phyloP scores from a whole-genome alignment of 1,140 invertebrate species.

The Euwallacea fornicatus region DNA sequence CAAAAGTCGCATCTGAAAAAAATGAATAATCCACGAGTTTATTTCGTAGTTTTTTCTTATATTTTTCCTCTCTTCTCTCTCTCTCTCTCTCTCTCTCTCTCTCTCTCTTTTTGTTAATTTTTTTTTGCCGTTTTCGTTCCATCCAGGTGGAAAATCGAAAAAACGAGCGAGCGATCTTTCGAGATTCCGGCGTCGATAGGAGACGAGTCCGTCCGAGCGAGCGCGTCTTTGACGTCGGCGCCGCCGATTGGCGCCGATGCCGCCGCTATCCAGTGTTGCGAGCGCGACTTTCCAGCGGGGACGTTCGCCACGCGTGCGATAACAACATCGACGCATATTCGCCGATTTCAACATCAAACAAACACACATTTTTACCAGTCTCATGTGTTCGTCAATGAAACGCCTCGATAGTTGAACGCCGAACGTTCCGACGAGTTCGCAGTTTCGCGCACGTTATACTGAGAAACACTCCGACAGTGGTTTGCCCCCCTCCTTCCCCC shows the following conservation, averaged over 20 bases:
- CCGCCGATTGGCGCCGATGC: slow-evolving; percentile 30
- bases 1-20: too few species aligned
- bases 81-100: neutral
- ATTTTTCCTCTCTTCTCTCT: too few species aligned
- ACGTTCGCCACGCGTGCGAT: slow-evolving; percentile 33
- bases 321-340: slow-evolving; percentile 26
- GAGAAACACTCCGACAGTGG: too few species aligned
- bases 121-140: neutral
- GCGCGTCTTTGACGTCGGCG: slow-evolving; percentile 38
- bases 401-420: neutral
- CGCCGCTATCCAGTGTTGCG: slow-evolving; percentile 37
- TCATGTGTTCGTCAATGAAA: slow-evolving; percentile 20
- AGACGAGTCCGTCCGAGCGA: slow-evolving; percentile 29
- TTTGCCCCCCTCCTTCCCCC: too few species aligned
- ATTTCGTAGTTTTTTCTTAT: too few species aligned
- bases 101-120: neutral
- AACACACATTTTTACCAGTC: neutral
- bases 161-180: neutral
- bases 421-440: too few species aligned
- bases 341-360: slow-evolving; percentile 19
- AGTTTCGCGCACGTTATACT: too few species aligned
- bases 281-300: slow-evolving; percentile 43
- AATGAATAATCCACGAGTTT: too few species aligned
- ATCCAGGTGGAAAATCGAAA: neutral
- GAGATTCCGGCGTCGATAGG: slow-evolving; percentile 31